A percentile compares a stretch with the other conserved stretches of the same genome.
Evolutionary conservation across 2,888 invertebrate species (phyloP).

Genomic region (Polymixis lichenea): DNA sequence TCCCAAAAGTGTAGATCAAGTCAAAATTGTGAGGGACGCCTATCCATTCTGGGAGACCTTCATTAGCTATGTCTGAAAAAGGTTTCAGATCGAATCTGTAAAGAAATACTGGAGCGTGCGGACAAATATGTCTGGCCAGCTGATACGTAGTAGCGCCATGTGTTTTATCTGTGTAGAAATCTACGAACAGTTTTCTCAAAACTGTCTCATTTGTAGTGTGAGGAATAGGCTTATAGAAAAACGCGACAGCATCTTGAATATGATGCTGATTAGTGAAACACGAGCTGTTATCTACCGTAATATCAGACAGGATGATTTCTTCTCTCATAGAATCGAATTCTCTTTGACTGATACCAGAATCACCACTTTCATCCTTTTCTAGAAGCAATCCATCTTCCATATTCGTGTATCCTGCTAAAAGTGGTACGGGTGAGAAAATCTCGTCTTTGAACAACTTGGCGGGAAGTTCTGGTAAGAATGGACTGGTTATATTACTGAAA

Average conservation of each 20-base stretch:
- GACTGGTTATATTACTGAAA: conserved; percentile 92
- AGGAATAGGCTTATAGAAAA: conserved; percentile 94
- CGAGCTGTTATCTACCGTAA: conserved; percentile 90
- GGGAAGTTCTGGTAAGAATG: conserved; percentile 93
- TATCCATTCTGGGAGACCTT: conserved; percentile 94
- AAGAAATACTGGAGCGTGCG: conserved; percentile 91
- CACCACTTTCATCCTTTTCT: conserved; percentile 90
- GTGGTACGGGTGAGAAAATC: conserved; percentile 92
- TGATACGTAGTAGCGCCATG: conserved; percentile 93
- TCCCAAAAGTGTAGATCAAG: conserved; percentile 95
- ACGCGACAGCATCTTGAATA: conserved; percentile 93
- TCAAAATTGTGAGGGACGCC: conserved; percentile 96
- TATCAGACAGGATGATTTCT: conserved; percentile 91
- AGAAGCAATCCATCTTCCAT: conserved; percentile 95
- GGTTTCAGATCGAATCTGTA: conserved; percentile 95
- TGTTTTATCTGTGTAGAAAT: conserved; percentile 94
- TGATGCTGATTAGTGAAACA: conserved; percentile 92
- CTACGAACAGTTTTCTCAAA: conserved; percentile 92
- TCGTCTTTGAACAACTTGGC: conserved; percentile 91
- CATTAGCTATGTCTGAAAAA: conserved; percentile 91
- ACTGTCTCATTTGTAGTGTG: conserved; percentile 91
- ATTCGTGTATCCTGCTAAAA: conserved; percentile 94
- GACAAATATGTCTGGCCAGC: conserved; percentile 92
- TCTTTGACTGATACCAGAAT: conserved; percentile 91
- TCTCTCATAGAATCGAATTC: conserved; percentile 92